A percentile compares a stretch with the other conserved stretches of the same genome.
Evolutionary conservation across 2,888 invertebrate species (phyloP).

Genomic region (Celastrina argiolus): DNA sequence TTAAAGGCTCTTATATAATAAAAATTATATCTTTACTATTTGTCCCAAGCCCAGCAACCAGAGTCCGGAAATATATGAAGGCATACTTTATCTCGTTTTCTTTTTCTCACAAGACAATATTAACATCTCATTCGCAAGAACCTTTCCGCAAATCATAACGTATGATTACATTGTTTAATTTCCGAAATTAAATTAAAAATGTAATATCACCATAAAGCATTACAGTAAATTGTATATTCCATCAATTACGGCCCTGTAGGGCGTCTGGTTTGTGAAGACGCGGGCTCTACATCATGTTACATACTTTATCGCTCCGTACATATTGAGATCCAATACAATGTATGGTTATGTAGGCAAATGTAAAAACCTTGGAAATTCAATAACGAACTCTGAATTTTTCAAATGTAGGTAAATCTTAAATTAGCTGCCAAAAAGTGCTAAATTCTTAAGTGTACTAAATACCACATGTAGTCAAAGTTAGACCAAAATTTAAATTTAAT

Average conservation of each 20-base stretch:
- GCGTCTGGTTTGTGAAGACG: conserved; percentile 2
- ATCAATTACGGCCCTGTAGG: conserved; percentile 21
- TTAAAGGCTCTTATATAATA: too few relatives aligned
- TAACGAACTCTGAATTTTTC: too few relatives aligned
- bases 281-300: neutral
- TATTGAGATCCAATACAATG: neutral
- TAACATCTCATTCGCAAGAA: neutral
- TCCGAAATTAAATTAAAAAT: neutral
- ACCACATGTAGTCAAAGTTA: too few relatives aligned
- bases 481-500: too few relatives aligned
- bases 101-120: neutral
- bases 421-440: too few relatives aligned
- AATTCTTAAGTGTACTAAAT: too few relatives aligned
- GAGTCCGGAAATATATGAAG: neutral
- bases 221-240: conserved; percentile 2
- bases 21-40: too few relatives aligned
- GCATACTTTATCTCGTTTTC: neutral
- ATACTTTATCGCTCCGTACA: neutral
- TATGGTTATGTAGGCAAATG: neutral
- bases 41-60: too few relatives aligned
- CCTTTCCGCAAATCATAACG: neutral
- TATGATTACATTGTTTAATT: neutral
- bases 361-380: neutral
- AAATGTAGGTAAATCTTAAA: too few relatives aligned
- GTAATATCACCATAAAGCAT: conserved; percentile 9